Conservation (phyloP, 1,140 invertebrate genomes). For the Chrysoperla carnea region DNA sequence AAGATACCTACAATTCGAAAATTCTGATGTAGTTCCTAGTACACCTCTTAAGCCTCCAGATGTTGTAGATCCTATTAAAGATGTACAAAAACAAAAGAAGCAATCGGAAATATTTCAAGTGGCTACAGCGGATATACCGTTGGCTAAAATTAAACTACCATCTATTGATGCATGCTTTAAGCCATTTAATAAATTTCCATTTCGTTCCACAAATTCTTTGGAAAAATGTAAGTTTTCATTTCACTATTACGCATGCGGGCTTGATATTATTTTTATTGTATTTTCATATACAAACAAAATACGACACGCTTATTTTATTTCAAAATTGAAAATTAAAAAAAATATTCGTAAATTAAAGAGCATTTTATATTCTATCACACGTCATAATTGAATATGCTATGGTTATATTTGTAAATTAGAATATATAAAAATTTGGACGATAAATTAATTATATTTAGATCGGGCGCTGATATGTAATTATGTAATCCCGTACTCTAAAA, state of each 20-base stretch:
- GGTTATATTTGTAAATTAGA: no score
- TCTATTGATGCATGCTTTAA: conserved; percentile 3
- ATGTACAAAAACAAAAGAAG: conserved; percentile 11
- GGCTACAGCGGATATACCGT: background rate
- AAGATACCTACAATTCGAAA: conserved; percentile 22
- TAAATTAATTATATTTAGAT: no score
- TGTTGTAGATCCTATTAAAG: background rate
- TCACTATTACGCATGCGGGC: background rate
- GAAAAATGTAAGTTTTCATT: conserved; percentile 16
- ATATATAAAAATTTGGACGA: no score
- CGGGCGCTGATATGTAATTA: no score
- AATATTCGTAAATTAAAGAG: no score
- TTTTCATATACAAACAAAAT: background rate
- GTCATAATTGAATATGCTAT: no score
- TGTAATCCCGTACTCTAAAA: no score
- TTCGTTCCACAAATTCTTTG: conserved; percentile 17
- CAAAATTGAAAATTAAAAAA: background rate
- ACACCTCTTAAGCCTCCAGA: conserved; percentile 4
- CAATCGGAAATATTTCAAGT: conserved; percentile 10
- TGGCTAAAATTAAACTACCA: conserved; percentile 3
- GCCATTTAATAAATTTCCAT: conserved; percentile 14
- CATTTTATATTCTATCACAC: no score
- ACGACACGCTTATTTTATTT: background rate
- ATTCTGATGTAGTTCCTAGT: conserved; percentile 4
- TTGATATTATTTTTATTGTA: background rate